A percentile compares a stretch with the other conserved stretches of the same genome.
Evolutionary conservation across 2,113 vertebrate species (phyloP).

Genomic region (Carettochelys insculpta): DNA sequence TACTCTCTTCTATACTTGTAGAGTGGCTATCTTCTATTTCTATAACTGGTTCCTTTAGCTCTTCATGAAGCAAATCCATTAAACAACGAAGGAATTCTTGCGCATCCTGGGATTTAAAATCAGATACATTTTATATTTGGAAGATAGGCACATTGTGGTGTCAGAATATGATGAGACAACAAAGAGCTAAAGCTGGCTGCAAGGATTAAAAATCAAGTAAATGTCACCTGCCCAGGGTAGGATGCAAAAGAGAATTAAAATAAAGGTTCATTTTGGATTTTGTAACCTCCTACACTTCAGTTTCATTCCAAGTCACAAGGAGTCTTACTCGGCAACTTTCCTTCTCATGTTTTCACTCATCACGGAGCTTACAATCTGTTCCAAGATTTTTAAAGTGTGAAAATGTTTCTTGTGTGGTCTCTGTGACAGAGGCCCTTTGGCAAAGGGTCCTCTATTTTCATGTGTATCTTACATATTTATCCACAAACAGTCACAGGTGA

Average conservation of each 20-base stretch:
- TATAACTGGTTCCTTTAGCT: constrained; percentile 89
- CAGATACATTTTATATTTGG: not conserved
- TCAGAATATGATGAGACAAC: not conserved
- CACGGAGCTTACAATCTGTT: not conserved
- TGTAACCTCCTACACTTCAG: not conserved
- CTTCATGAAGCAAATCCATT: constrained; percentile 98
- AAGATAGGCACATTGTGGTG: not conserved
- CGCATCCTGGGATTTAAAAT: constrained; percentile 86
- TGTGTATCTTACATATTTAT: not conserved
- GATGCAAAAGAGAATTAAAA: not conserved
- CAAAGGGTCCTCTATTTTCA: not conserved
- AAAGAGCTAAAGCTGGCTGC: not conserved
- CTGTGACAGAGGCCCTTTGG: not conserved
- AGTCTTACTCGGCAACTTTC: not conserved
- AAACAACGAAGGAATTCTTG: constrained; percentile 98
- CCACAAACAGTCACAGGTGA: not conserved
- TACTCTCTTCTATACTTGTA: constrained; percentile 75
- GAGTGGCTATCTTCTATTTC: constrained; percentile 84
- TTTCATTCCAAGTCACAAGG: not conserved
- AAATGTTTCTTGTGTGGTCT: not conserved
- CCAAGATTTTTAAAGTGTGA: not conserved
- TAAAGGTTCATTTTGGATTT: not conserved
- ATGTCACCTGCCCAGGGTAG: not conserved
- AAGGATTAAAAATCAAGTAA: not conserved
- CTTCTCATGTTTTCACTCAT: not conserved